These are phyloP conservation scores for Lasioglossum vierecki DNA, from an alignment of 2,888 invertebrate genomes.

Conservation along the genomic window DNA sequence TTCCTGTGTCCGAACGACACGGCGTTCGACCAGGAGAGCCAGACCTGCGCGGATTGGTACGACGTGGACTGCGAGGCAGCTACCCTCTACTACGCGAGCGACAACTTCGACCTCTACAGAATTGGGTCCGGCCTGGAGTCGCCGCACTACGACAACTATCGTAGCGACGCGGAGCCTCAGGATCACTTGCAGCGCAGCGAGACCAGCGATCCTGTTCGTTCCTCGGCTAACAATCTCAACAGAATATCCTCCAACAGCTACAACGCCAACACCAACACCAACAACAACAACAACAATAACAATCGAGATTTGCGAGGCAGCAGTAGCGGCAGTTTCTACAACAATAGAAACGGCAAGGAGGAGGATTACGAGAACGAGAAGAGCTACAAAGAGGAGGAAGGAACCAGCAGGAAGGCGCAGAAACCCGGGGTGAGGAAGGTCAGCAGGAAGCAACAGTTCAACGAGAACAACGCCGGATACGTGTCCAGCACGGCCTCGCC, in stretches of 20 bases:
- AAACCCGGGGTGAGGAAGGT: slow-evolving; percentile 76
- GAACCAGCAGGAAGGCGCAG: slow-evolving; percentile 75
- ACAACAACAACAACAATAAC: slow-evolving; percentile 57
- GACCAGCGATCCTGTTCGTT: slow-evolving; percentile 83
- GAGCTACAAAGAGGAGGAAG: slow-evolving; percentile 84
- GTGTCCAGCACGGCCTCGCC: neutral
- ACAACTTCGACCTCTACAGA: slow-evolving; percentile 94
- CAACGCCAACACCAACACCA: slow-evolving; percentile 79
- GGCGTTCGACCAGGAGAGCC: slow-evolving; percentile 95
- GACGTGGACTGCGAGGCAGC: slow-evolving; percentile 94
- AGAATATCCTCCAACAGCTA: slow-evolving; percentile 75
- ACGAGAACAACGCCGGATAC: slow-evolving; percentile 62
- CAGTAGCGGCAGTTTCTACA: slow-evolving; percentile 79
- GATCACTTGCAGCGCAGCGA: slow-evolving; percentile 83
- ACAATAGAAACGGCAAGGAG: slow-evolving; percentile 84
- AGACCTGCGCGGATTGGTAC: slow-evolving; percentile 96
- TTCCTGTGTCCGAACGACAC: slow-evolving; percentile 96
- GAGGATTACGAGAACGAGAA: slow-evolving; percentile 84
- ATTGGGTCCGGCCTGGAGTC: slow-evolving; percentile 89
- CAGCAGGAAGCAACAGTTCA: slow-evolving; percentile 76
- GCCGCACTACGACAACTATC: slow-evolving; percentile 80
- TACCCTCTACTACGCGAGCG: slow-evolving; percentile 91
- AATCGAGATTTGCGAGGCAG: slow-evolving; percentile 76
- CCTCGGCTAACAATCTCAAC: slow-evolving; percentile 78
- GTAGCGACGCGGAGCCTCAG: slow-evolving; percentile 80